Conservation (phyloP, 2,113 vertebrate species). For the Meriones unguiculatus region DNA sequence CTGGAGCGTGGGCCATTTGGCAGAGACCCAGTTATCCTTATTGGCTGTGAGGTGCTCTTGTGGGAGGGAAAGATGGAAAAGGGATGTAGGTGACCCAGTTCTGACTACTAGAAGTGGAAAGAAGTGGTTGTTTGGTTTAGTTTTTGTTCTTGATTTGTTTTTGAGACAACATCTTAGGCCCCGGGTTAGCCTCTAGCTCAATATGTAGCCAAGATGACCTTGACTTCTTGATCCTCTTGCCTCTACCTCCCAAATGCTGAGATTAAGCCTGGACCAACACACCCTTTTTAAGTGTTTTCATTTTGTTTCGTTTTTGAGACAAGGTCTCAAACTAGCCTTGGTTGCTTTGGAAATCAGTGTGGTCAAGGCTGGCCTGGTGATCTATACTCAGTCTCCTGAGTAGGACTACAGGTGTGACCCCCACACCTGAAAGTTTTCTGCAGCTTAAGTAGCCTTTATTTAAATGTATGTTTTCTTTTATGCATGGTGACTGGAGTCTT, state of each 20-base stretch:
- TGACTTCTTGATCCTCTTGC: background rate
- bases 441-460: background rate
- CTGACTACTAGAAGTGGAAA: background rate
- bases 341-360: background rate
- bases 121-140: background rate
- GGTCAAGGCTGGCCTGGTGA: background rate
- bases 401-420: background rate
- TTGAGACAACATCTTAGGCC: background rate
- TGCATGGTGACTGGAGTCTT: background rate
- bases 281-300: background rate
- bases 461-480: background rate
- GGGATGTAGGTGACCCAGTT: background rate
- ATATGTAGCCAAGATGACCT: background rate
- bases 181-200: background rate
- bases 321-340: background rate
- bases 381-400: background rate
- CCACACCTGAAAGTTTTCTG: background rate
- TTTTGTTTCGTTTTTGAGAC: background rate
- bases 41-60: background rate
- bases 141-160: background rate
- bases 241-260: background rate
- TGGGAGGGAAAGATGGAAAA: too few relatives aligned
- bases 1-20: background rate
- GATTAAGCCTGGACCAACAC: background rate
- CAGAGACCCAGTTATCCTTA: background rate